Base-by-base conservation (phyloP, 2,113 vertebrate species). In the Thunnus maccoyii region DNA sequence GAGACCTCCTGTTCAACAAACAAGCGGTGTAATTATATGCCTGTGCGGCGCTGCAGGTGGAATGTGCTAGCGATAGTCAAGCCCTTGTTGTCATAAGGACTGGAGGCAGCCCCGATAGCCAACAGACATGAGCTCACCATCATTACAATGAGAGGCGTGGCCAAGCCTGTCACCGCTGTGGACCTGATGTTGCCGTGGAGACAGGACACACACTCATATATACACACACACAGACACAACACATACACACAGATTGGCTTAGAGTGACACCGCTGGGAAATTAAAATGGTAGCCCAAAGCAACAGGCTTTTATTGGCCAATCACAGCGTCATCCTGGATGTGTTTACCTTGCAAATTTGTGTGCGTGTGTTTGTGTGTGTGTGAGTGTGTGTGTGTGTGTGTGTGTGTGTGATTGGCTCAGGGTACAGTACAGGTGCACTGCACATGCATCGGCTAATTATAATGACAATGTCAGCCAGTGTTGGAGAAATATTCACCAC, bases 71-170 rank as follows among this genome's bases (percentile, higher is more conserved):
- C 62, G 63, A 82, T 82, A 89, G 89, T 72, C 85, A 56, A 77
- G 85, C 81, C 83, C 87, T 80, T 86, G 85, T 93, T 89, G 88
- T 89, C 83, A 78, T 76, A 80, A 81, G 82, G 88, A 71, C 88
- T 82, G 81, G 78, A 87, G 82, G 69, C 79, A 66, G 76, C 80
- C 46, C 77, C 72, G 51, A 61, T 55, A 68, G 81, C 89, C 89
- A 69, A 85, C 82, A 92, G 88, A 91, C 92, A 86, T 92, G 86
- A 94, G 88, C 93, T 92, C 93, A 91, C 84, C 78, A 14, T 83
- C 83, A 78, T 88, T 73, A 85, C 83, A 92, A 90, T 88, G 82
- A 85, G 76, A 76, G 92, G 94, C 51, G 90, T 90, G 91, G 88
- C 85, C 80, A 72, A 41, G 71, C 66, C 78, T 11, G 62, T 68